Evolutionary conservation across 2,888 invertebrate species (phyloP), one percentile per base, ranked within the genome.

Genomic region (Melieria omissa): DNA sequence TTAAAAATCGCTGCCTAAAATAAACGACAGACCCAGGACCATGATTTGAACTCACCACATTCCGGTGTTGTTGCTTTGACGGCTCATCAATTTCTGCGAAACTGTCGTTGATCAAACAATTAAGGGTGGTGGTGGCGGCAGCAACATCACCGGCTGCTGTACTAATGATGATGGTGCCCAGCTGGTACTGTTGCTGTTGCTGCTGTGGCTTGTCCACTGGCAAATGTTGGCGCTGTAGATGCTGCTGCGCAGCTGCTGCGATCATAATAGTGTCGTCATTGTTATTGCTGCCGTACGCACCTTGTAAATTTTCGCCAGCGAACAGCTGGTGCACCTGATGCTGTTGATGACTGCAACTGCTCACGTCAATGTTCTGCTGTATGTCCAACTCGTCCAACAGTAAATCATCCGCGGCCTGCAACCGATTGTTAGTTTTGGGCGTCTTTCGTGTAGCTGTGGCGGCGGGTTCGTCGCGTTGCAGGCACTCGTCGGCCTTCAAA

Each of bases 81-180:
- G 60, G 64, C 14, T 74, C 66, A n/a, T 67, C 73, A 16, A 16
- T 16, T 16, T 16, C 16, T 16, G 16, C 16, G 16, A 16, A 16
- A 2, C 41, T 55, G 66, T 3, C 71, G 65, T 55, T 67, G 8
- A 67, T 67, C 12, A 63, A 16, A 16, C 45, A 45, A 41, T 58
- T 60, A 12, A 52, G 49, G 4, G 61, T 49, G n/a, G 64, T 63
- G 14, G 63, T 62, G 70, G 70, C 29, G 55, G 65, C 64, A 16
- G 69, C 71, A 29, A 64, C 60, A 5, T 75, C 77, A 5, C 77
- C 73, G 5, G 76, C 76, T 1, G 76, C 70, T 16, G 78, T 73
- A 55, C 79, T 80, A 42, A 80, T 79, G 42, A 81, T 80, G 41
- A 80, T 79, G 5, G 80, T 82, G 5, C 79, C 80, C n/a, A 81